Evolutionary conservation across 2,797 vertebrate species (phyloP), one percentile per base, ranked within the genome.

Genomic region (Bucorvus abyssinicus): DNA sequence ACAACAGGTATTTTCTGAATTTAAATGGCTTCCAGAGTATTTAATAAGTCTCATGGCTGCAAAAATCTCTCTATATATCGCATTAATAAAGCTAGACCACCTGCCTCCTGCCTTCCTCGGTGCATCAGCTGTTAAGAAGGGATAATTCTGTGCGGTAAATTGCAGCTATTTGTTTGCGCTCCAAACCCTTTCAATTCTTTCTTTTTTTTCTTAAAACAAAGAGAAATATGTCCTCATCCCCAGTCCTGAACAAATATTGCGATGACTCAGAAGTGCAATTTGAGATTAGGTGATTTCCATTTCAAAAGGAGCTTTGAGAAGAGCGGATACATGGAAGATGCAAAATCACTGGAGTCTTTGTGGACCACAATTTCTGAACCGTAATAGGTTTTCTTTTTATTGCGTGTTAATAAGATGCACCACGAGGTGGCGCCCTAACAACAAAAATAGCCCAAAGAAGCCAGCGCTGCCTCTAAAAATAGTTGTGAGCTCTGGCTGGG

Each of bases 361-460:
- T 30, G 56, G 40, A 49, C 40, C 38, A 29, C 34, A 36, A 29
- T 92, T 93, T 91, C 68, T 93, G 17, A 93, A 5, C 47, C 7
- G 10, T n/a, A 7, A 18, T 22, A 50, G 24, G 12, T 20, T 24
- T 75, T 11, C 38, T 45, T 29, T 38, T 20, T 16, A 12, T 30
- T 53, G 61, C 8, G 57, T 76, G 45, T 50, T 82, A 57, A 61
- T 17, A 55, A 53, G 5, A 4, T 6, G 9, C 10, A 83, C 97
- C 98, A 97, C 97, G n/a, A 97, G 97, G 95, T 97, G 98, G 95
- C 96, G 77, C 95, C 95, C 89, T 89, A 93, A 89, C 94, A 85
- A 95, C 92, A 97, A 96, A 95, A 94, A 95, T 94, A 82, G 14
- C 30, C 2, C 14, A 2, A 32, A 12, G 44, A 50, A 44, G 22